Conservation (phyloP, 2,797 vertebrate species). For the Pampus argenteus region DNA sequence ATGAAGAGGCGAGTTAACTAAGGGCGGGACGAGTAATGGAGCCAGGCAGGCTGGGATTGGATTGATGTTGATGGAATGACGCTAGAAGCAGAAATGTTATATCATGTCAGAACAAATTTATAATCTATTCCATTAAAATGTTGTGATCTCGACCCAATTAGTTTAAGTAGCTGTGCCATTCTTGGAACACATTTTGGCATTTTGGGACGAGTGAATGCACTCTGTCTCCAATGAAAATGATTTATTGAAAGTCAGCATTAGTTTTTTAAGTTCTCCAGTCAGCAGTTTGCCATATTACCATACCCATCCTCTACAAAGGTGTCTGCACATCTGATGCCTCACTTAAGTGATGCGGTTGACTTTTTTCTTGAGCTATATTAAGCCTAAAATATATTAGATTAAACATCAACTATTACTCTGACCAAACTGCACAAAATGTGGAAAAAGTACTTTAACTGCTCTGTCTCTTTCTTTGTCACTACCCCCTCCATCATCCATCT, state of each 20-base stretch:
- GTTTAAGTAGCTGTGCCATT: constrained; percentile 45
- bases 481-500: not conserved
- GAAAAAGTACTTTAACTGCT: not conserved
- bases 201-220: constrained; percentile 41
- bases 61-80: constrained; percentile 25
- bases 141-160: constrained; percentile 52
- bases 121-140: constrained; percentile 57
- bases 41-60: constrained; percentile 15
- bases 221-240: constrained; percentile 36
- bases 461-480: not conserved
- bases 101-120: constrained; percentile 57
- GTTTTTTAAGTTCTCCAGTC: constrained; percentile 33
- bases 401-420: not conserved
- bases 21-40: constrained; percentile 38
- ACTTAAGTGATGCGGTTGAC: not conserved
- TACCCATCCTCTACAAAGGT: constrained; percentile 9
- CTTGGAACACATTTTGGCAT: constrained; percentile 48
- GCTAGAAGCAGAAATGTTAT: constrained; percentile 37
- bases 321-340: constrained; percentile 4
- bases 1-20: constrained; percentile 11
- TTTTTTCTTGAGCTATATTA: not conserved
- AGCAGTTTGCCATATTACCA: constrained; percentile 39
- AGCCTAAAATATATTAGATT: not conserved
- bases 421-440: not conserved
- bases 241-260: constrained; percentile 41